Percentiles rank a stretch among this genome's conserved stretches.
Evolutionary conservation across 2,797 vertebrate genomes (phyloP).

Genomic region (Hyperoplus lanceolatus): DNA sequence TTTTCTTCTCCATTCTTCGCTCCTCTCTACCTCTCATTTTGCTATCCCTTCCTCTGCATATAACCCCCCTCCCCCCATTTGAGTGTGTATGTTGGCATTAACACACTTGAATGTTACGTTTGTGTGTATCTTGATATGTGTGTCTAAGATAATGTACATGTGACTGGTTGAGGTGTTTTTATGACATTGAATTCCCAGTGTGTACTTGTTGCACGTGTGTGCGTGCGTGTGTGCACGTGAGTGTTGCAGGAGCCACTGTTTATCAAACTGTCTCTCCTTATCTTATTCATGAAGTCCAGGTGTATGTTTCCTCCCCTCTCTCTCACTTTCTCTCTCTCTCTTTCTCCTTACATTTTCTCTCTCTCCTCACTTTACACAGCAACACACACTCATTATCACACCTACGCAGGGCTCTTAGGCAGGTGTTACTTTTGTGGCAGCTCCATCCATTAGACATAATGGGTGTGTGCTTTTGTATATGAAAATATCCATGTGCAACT

Average conservation of each 20-base stretch:
- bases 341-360: conserved; percentile 13
- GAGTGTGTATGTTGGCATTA: no score
- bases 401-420: conserved; percentile 46
- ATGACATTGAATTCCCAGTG: conserved; percentile 17
- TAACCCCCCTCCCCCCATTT: no score
- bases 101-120: conserved; percentile 12
- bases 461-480: conserved; percentile 22
- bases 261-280: conserved; percentile 60
- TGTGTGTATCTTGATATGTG: conserved; percentile 1
- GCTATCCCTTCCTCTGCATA: no score
- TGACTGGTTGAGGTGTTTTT: conserved; percentile 9
- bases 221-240: conserved; percentile 28
- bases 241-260: conserved; percentile 45
- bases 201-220: conserved; percentile 9
- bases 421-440: conserved; percentile 64
- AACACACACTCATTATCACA: conserved; percentile 37
- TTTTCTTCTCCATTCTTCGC: no score
- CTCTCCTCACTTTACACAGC: conserved; percentile 1
- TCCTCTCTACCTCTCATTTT: no score
- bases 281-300: conserved; percentile 62
- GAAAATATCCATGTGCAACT: neutral
- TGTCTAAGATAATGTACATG: conserved; percentile 8
- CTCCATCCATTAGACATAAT: conserved; percentile 65
- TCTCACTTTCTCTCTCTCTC: neutral
- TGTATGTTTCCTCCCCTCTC: conserved; percentile 25